Base-by-base conservation (phyloP, 2,888 invertebrate species). In the Scotopteryx bipunctaria region DNA sequence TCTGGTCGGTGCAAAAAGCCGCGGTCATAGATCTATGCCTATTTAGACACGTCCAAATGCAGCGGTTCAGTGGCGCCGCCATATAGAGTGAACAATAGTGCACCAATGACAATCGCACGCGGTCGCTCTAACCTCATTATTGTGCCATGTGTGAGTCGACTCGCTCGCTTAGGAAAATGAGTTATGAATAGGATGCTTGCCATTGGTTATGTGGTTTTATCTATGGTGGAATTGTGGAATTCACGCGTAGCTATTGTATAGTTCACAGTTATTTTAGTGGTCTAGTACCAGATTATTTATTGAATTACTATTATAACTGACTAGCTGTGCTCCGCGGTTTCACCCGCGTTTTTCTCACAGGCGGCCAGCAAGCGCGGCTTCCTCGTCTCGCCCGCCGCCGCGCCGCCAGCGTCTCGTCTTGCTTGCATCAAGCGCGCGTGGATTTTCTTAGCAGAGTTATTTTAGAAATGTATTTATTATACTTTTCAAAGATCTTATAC, bases 71-170 rank as follows among this genome's bases (percentile, higher is more conserved):
- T 73, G 71, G 83, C 83, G 84, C 79, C 81, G 71, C 88, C 89
- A 82, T 88, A 89, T 88, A 85, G 73, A 89, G 89, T 83, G 78
- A 76, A 89, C 89, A 89, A 89, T 89, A 87, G 86, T 16, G 80
- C 72, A 77, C 79, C 81, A 84, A 81, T 84, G 85, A 85, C 86
- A 86, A 85, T 86, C 81, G 74, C 57, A 69, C 73, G 71, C 74
- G 73, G 71, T 71, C 69, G 71, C 67, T 57, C 66, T 72, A 75
- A 71, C 83, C 86, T 86, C 86, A 80, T 86, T 86, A 86, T 76
- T 60, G 74, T 72, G 62, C 75, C 84, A 82, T 81, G 78, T 81
- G 81, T 81, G 81, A 71, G 69, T 69, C 54, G 66, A 61, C 62
- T 63, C 54, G 50, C 49, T 56, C 62, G 55, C 58, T 54, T 58